Percentiles rank a stretch among this genome's conserved stretches.
Evolutionary conservation across 1,140 invertebrate genomes (phyloP).

Genomic region (Drosophila sp.): DNA sequence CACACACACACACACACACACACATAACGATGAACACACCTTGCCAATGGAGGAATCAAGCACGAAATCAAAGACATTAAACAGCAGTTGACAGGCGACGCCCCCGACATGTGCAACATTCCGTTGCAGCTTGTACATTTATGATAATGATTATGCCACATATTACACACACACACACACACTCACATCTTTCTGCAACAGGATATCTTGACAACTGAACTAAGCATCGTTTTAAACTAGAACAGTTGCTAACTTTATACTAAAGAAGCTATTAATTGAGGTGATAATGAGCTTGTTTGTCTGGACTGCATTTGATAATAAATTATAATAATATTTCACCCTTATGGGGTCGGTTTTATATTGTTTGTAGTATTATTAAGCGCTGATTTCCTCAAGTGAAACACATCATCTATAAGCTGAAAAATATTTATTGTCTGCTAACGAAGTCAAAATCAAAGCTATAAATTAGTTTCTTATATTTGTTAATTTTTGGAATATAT

Average conservation of each 20-base stretch:
- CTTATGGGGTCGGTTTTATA: no score
- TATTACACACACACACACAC: slow-evolving; percentile 2
- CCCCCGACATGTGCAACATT: slow-evolving; percentile 73
- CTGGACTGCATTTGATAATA: no score
- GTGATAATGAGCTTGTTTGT: no score
- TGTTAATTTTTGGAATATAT: no score
- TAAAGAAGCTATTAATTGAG: not conserved
- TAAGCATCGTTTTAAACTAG: not conserved
- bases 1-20: slow-evolving; percentile 14
- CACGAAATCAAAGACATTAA: slow-evolving; percentile 69
- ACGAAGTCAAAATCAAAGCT: no score
- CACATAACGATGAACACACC: slow-evolving; percentile 26
- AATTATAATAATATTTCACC: no score
- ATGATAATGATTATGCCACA: slow-evolving; percentile 34
- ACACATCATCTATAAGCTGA: no score
- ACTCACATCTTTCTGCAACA: slow-evolving; percentile 6
- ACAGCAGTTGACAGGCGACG: slow-evolving; percentile 69
- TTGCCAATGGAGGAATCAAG: slow-evolving; percentile 55
- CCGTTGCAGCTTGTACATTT: slow-evolving; percentile 66
- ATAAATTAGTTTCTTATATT: no score
- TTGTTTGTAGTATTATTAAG: no score
- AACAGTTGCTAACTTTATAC: not conserved
- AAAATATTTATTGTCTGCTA: no score
- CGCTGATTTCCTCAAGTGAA: no score
- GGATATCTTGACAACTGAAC: no score